A percentile compares a stretch with the other conserved stretches of the same genome.
These are phyloP conservation scores for Tanytarsus gracilentus DNA, from an alignment of 2,888 invertebrate genomes.

Conservation along the genomic window DNA sequence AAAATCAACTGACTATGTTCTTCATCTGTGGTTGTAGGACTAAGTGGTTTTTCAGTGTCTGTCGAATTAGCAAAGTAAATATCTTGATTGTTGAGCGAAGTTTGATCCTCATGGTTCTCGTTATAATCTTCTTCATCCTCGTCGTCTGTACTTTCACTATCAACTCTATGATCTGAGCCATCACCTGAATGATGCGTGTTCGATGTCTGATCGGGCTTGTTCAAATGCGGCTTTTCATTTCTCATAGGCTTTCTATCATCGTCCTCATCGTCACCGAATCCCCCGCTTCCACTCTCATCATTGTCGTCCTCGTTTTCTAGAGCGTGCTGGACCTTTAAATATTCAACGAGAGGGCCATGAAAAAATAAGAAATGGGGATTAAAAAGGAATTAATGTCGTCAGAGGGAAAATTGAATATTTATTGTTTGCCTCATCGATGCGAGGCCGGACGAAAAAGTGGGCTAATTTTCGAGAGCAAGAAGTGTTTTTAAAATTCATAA, in stretches of 20 bases:
- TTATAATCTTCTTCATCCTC: constrained; percentile 10
- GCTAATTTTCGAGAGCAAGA: too few species aligned
- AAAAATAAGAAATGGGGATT: too few species aligned
- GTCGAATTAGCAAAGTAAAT: constrained; percentile 25
- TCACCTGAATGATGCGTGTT: constrained; percentile 27
- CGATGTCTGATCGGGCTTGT: not conserved
- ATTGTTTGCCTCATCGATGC: too few species aligned
- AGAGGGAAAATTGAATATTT: too few species aligned
- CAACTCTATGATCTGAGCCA: constrained; percentile 13
- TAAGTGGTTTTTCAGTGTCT: constrained; percentile 16
- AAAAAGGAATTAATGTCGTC: too few species aligned
- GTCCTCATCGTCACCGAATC: constrained; percentile 76
- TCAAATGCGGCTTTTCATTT: not conserved
- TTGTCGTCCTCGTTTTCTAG: constrained; percentile 48
- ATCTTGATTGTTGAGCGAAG: not conserved
- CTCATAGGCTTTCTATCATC: constrained; percentile 3
- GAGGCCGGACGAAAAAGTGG: too few species aligned
- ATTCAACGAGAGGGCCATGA: too few species aligned
- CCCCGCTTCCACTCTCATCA: constrained; percentile 79
- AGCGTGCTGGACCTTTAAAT: constrained; percentile 45
- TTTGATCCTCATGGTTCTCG: constrained; percentile 2
- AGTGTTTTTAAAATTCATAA: too few species aligned
- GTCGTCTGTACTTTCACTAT: constrained; percentile 7
- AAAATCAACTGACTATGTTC: constrained; percentile 30
- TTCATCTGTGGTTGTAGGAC: constrained; percentile 31